Conservation (phyloP, 2,888 invertebrate species). For the Ectobius pallidus region DNA sequence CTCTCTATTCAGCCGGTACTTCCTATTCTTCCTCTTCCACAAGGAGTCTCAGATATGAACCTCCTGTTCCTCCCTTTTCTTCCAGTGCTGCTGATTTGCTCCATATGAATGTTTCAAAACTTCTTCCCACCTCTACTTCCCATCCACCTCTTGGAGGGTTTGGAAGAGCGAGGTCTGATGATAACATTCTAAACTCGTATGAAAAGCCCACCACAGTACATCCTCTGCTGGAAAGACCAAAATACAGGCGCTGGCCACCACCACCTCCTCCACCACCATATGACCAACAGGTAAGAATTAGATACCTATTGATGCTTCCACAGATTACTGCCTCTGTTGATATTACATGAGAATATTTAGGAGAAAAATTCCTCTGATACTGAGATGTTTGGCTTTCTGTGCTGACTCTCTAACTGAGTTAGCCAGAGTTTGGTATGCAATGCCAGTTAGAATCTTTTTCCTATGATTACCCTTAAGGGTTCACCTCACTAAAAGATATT, state of each 20-base stretch:
- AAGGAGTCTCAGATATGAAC: slow-evolving; percentile 54
- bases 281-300: slow-evolving; percentile 53
- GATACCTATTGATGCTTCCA: not conserved
- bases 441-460: too few relatives aligned
- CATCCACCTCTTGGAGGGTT: slow-evolving; percentile 55
- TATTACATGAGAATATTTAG: too few relatives aligned
- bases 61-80: slow-evolving; percentile 43
- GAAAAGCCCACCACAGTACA: slow-evolving; percentile 52
- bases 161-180: slow-evolving; percentile 77
- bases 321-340: too few relatives aligned
- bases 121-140: slow-evolving; percentile 22
- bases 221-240: slow-evolving; percentile 41
- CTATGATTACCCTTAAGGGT: too few relatives aligned
- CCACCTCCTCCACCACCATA: slow-evolving; percentile 63
- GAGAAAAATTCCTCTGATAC: too few relatives aligned
- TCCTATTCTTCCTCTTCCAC: slow-evolving; percentile 56
- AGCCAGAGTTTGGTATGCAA: too few relatives aligned
- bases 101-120: slow-evolving; percentile 19
- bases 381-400: too few relatives aligned
- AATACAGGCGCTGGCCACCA: slow-evolving; percentile 48
- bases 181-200: slow-evolving; percentile 76
- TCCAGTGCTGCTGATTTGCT: slow-evolving; percentile 25
- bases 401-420: not conserved
- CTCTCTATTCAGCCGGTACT: slow-evolving; percentile 56
- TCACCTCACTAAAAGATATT: too few relatives aligned